phyloP scores from a whole-genome alignment of 2,888 invertebrate genomes.

The Fabriciana adippe region DNA sequence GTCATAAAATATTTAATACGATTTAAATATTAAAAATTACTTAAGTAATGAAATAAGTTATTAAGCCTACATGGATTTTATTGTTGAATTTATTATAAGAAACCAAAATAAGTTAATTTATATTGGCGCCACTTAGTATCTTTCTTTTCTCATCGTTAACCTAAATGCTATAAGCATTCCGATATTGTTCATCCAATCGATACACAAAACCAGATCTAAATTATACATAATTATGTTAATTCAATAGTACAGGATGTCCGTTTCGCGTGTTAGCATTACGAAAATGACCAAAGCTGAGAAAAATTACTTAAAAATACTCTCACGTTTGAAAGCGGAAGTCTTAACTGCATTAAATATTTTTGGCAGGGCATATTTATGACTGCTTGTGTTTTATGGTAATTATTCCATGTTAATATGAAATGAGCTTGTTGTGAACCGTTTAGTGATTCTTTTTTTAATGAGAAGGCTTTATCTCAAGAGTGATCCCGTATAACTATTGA shows the following conservation, averaged over 20 bases:
- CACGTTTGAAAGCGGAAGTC: slow-evolving; percentile 33
- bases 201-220: slow-evolving; percentile 44
- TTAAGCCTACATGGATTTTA: neutral
- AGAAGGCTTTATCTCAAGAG: too few relatives aligned
- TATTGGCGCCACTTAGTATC: slow-evolving; percentile 22
- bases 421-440: too few relatives aligned
- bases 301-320: slow-evolving; percentile 31
- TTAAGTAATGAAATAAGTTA: too few relatives aligned
- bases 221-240: slow-evolving; percentile 60
- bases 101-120: slow-evolving; percentile 23
- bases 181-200: slow-evolving; percentile 33
- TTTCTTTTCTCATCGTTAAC: slow-evolving; percentile 25
- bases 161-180: slow-evolving; percentile 15
- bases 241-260: slow-evolving; percentile 68
- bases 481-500: too few relatives aligned
- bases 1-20: too few relatives aligned
- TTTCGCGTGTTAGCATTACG: slow-evolving; percentile 41
- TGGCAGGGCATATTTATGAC: neutral
- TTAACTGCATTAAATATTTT: slow-evolving; percentile 15
- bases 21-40: too few relatives aligned
- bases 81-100: slow-evolving; percentile 10
- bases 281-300: slow-evolving; percentile 40
- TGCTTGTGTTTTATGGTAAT: too few relatives aligned
- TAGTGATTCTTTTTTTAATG: too few relatives aligned
- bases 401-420: too few relatives aligned